phyloP scores from a whole-genome alignment of 2,113 vertebrate genomes.

The Balaenoptera acutorostrata region DNA sequence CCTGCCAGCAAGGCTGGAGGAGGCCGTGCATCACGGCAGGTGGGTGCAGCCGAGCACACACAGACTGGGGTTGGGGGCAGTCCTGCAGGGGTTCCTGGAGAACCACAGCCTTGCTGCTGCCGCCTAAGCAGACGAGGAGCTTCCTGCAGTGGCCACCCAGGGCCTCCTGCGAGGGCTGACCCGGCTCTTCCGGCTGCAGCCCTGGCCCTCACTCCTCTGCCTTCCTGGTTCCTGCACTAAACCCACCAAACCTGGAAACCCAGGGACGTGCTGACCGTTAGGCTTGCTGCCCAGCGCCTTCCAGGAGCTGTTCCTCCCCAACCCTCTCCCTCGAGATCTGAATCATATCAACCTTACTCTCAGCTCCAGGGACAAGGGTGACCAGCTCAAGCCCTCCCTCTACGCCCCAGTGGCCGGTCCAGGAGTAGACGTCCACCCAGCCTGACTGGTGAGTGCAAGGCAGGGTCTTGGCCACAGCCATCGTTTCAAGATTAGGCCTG shows the following conservation, averaged over 20 bases:
- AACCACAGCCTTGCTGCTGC: neutral
- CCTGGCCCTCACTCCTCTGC: neutral
- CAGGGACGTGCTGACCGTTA: fast-evolving
- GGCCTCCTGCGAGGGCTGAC: fast-evolving
- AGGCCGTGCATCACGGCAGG: fast-evolving
- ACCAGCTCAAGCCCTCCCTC: neutral
- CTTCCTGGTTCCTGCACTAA: neutral
- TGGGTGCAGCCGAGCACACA: fast-evolving
- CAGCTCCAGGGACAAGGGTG: neutral
- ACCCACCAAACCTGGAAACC: neutral
- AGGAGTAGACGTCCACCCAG: fast-evolving
- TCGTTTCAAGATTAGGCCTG: fast-evolving
- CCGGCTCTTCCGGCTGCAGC: neutral
- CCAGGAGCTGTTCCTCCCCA: neutral
- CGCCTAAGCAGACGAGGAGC: fast-evolving
- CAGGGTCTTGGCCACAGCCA: neutral
- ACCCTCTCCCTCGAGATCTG: too few species aligned
- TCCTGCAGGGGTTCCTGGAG: too few species aligned
- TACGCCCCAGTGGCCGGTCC: neutral
- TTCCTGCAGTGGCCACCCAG: fast-evolving
- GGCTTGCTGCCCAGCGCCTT: neutral
- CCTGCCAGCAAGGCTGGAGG: too few species aligned
- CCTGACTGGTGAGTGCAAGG: fast-evolving
- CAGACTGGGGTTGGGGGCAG: neutral
- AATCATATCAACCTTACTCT: too few species aligned